These are phyloP conservation scores for Crotalus viridis DNA, from an alignment of 2,113 vertebrate species.

Conservation along the genomic window DNA sequence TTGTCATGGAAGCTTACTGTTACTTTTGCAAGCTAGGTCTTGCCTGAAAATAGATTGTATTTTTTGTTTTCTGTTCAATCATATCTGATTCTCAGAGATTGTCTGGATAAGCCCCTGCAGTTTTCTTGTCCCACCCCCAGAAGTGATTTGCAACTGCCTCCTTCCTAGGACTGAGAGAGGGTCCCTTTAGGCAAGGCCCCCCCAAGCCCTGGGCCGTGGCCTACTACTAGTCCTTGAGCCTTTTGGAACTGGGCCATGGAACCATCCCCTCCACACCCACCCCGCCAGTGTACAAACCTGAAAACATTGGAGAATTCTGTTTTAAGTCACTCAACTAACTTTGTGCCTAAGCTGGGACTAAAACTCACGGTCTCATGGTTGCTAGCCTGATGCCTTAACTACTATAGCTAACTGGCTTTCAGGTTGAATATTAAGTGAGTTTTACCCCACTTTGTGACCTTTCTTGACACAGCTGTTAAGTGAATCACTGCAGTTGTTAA, in stretches of 20 bases:
- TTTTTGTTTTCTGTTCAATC: not conserved
- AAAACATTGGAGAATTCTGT: too few relatives aligned
- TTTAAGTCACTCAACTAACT: too few relatives aligned
- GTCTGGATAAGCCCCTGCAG: not conserved
- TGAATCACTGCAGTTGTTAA: too few relatives aligned
- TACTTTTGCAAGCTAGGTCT: not conserved
- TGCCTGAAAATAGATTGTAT: not conserved
- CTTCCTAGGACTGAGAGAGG: not conserved
- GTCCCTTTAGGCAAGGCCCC: not conserved
- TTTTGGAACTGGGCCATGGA: not conserved
- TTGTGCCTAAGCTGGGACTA: too few relatives aligned
- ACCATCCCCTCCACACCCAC: not conserved
- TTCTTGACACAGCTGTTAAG: not conserved
- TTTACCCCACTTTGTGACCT: not conserved
- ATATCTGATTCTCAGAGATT: not conserved
- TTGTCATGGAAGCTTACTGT: not conserved
- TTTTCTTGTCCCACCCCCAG: not conserved
- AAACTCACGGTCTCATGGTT: too few relatives aligned
- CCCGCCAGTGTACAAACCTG: not conserved
- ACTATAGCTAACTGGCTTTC: not conserved
- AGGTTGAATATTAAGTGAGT: not conserved
- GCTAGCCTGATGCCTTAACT: too few relatives aligned
- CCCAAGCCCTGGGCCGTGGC: too few relatives aligned
- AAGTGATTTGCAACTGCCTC: not conserved
- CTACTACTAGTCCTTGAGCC: not conserved